Evolutionary conservation across 2,113 vertebrate species (phyloP).

Genomic region (Chloebia gouldiae): DNA sequence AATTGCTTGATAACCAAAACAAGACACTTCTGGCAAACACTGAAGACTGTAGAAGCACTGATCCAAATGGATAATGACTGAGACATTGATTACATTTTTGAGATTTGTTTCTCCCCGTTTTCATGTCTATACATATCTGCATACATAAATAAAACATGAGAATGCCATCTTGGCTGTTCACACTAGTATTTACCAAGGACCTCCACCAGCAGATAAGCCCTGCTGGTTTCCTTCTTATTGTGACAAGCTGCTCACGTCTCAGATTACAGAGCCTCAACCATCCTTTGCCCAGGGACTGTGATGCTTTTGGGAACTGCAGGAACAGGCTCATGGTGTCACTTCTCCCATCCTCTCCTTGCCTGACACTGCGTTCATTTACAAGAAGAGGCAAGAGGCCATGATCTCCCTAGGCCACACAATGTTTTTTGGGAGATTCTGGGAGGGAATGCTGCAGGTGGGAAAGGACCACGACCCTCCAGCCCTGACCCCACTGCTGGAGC

Average conservation of each 20-base stretch:
- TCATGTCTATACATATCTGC: neutral
- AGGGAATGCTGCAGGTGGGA: neutral
- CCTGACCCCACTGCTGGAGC: rapidly evolving
- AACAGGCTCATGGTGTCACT: neutral
- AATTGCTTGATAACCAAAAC: neutral
- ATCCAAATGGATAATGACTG: neutral
- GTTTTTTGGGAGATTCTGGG: neutral
- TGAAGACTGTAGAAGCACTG: neutral
- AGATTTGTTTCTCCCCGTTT: neutral
- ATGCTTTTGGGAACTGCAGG: neutral
- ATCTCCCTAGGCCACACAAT: neutral
- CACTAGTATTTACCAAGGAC: neutral
- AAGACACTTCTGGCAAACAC: neutral
- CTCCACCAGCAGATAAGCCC: neutral
- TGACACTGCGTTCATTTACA: neutral
- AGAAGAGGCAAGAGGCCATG: neutral
- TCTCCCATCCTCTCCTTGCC: neutral
- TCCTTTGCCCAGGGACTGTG: neutral
- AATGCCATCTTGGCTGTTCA: neutral
- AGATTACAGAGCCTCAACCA: neutral
- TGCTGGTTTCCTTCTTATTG: neutral
- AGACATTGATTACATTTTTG: neutral
- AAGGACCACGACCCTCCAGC: neutral
- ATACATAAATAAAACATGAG: neutral
- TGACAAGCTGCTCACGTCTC: neutral